Evolutionary conservation across 35 echinoderm and acorn worm species (phyloP), one percentile per base, ranked within the genome.

Genomic region (Patiria miniata): DNA sequence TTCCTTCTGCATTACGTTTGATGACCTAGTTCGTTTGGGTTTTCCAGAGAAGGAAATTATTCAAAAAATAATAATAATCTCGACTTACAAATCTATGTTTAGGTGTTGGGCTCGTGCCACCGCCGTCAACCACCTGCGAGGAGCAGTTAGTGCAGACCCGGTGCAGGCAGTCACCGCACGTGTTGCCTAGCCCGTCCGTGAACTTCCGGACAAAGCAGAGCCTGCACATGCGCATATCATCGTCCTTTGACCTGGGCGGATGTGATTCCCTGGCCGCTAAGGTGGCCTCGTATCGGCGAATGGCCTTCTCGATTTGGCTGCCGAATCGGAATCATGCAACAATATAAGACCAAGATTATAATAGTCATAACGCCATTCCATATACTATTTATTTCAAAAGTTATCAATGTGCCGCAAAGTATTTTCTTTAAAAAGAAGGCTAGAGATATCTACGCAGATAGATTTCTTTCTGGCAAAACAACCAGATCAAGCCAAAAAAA

Each of bases 231-330:
- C 82, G 82, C 28, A 59, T 28, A 30, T 40, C 38, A 52, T 36
- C 29, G 57, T 60, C 28, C 82, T 37, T 84, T 58, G 82, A 59
- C 82, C 44, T 59, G 9, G 29, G 82, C 32, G 28, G 82, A 30
- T 59, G 82, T 84, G 65, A 73, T 34, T 73, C 65, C 39, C 82
- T 57, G 29, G 82, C 82, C 8, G 82, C 82, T 17, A 84, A 33
- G 38, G 82, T 58, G 0, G 82, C 53, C 36, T 84, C 82, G 22
- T 84, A 84, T 60, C 82, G 55, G 1, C 51, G 53, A 17, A 84
- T 84, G 36, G 57, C 57, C 44, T 84, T 84, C 54, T 84, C 82
- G 19, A 84, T 84, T 84, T 84, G 53, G 16, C 54, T 84, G 52
- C 59, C 21, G 5, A 36, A 69, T 47, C 21, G 10, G 39, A 79